Evolutionary conservation across 1,140 invertebrate genomes (phyloP), one percentile per base, ranked within the genome.

Genomic region (Pseudomyrmex dendroicus): DNA sequence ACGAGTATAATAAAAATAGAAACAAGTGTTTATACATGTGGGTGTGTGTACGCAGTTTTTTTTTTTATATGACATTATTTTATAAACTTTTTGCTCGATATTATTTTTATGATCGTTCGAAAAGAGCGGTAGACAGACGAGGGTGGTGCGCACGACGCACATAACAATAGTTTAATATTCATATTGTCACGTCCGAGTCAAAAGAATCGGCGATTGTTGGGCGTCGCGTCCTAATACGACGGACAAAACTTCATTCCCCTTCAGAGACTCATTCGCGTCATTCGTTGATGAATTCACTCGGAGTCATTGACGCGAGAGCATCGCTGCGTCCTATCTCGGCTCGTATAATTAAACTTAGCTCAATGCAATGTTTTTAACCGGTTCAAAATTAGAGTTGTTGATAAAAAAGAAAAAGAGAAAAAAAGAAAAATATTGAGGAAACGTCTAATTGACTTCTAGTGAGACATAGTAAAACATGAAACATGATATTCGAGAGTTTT

Each of bases 91-190:
- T 67, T 50, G 17, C 10, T 67, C 12, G 20, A 10, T 50, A 67
- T 68, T 52, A 13, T 9, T 68, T 50, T 70, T 2, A 35, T 35
- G 35, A 35, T 35, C 35, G 35, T 35, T 35, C 35, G 35, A 35
- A 35, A 35, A 35, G 35, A 52, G 7, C 10, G 50, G 50, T 13
- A 15, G 35, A 4, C 46, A n/a, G 22, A 35, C 73, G 25, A 44
- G 73, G 48, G 13, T 44, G 13, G 61, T 56, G 25, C 64, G 76
- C 25, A 25, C 70, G n/a, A 17, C 70, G n/a, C 62, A 54, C 44
- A 20, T 80, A 80, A 80, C 76, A 80, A 80, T 80, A 80, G 76
- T 80, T 80, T 80, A 80, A 80, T 80, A 70, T 80, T 80, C 54
- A 80, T 80, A 80, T 80, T 80, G 66, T 80, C 76, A 70, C 66